Evolutionary conservation across 2,113 vertebrate species (phyloP).

Genomic region (Phaetusa simplex): DNA sequence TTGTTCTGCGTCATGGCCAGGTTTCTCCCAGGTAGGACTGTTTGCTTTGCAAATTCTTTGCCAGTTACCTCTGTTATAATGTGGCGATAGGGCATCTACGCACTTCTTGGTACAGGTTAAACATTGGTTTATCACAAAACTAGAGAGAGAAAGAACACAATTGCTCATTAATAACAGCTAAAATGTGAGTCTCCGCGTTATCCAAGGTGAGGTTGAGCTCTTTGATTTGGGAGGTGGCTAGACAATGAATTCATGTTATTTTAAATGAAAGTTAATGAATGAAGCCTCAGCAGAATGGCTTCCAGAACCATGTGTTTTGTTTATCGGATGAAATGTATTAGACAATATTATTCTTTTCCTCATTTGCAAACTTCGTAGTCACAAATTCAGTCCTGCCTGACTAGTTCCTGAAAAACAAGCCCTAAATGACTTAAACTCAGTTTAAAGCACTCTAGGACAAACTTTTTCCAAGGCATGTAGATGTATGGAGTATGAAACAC

Average conservation of each 20-base stretch:
- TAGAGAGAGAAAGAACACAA: not conserved
- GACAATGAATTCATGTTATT: not conserved
- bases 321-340: not conserved
- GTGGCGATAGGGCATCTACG: not conserved
- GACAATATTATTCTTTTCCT: not conserved
- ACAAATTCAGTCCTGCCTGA: conserved; percentile 8
- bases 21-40: not conserved
- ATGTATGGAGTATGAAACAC: not conserved
- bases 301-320: not conserved
- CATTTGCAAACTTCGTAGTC: not conserved
- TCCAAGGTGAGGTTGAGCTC: not conserved
- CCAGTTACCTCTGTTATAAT: not conserved
- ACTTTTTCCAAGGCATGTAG: conserved; percentile 11
- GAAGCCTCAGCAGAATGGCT: not conserved
- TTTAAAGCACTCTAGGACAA: not conserved
- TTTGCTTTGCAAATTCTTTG: not conserved
- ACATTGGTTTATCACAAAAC: not conserved
- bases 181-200: not conserved
- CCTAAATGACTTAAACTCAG: not conserved
- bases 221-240: not conserved
- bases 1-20: not conserved
- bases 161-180: not conserved
- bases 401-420: conserved; percentile 32
- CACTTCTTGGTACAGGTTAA: not conserved
- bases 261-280: not conserved